Evolutionary conservation across 2,888 invertebrate genomes (phyloP), one percentile per base, ranked within the genome.

Genomic region (Tetranychus piercei): DNA sequence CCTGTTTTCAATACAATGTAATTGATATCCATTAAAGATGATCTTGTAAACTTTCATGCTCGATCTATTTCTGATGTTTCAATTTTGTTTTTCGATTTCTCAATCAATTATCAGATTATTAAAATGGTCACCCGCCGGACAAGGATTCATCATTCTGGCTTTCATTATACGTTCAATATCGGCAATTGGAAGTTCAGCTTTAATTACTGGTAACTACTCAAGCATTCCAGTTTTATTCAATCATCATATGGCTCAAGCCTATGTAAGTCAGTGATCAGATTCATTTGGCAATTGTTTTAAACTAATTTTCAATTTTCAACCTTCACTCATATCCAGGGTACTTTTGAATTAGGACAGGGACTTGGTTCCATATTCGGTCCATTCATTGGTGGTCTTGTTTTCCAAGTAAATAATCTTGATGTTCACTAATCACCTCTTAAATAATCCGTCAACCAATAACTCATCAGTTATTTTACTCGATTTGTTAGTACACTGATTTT

Each of bases 311-410:
- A 34, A 34, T 34, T 34, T 34, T 4, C 34, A 34, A 34, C 34
- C 34, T 34, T 34, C 34, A 4, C 34, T 55, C 6, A 15, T 55
- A 15, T 15, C 55, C 55, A 74, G 73, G 73, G 67, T 6, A 74
- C 69, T 1, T 69, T 69, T 44, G 73, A 74, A 22, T 69, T 74
- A 69, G 67, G 69, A 45, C 69, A 74, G 8, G 73, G 69, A 8
- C 44, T 74, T 7, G 73, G 73, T 23, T 69, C 69, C 44, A 74
- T 74, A 6, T 74, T 74, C 9, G 73, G 73, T n/a, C 73, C 73
- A 45, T 67, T 45, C 9, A 74, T 74, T 8, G 73, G 73, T 2
- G 73, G 73, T 9, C 69, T 74, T 8, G 18, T 74, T 3, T 45
- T 69, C 45, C 69, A 74, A 69, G 73, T 74, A 74, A 43, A 65